Conservation (phyloP, 2,797 vertebrate species). For the Syngnathus rostellatus region DNA sequence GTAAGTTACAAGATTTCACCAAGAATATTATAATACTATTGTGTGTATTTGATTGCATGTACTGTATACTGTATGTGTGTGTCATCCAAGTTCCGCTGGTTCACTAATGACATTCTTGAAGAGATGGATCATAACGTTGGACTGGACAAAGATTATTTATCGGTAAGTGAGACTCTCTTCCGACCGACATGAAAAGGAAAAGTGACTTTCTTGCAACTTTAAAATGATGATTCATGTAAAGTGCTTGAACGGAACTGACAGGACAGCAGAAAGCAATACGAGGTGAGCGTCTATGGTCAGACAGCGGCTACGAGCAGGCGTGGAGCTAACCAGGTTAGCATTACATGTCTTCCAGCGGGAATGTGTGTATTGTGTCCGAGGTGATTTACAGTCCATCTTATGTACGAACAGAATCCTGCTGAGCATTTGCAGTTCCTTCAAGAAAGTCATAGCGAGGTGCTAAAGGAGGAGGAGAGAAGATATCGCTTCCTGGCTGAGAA, state of each 20-base stretch:
- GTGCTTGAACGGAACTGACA: constrained; percentile 37
- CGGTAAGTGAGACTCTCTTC: constrained; percentile 60
- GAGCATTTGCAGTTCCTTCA: constrained; percentile 77
- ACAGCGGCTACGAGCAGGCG: constrained; percentile 65
- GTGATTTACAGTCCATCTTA: constrained; percentile 1
- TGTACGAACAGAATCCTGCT: constrained; percentile 68
- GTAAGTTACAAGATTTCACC: constrained; percentile 65
- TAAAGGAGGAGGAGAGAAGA: constrained; percentile 86
- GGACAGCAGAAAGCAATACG: constrained; percentile 81
- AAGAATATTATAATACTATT: fast-evolving
- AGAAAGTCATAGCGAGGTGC: constrained; percentile 77
- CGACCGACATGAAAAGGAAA: background rate
- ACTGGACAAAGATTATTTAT: constrained; percentile 83
- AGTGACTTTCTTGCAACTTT: background rate
- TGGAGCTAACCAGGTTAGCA: constrained; percentile 70
- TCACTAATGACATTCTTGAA: constrained; percentile 79
- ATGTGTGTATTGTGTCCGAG: background rate
- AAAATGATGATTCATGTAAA: background rate
- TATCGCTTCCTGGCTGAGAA: constrained; percentile 94
- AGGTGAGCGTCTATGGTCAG: constrained; percentile 77
- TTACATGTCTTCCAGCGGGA: background rate
- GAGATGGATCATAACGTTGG: constrained; percentile 84
- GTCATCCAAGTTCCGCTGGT: constrained; percentile 74
- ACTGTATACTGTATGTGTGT: constrained; percentile 8
- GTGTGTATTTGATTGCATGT: background rate